Base-by-base conservation (phyloP, 2,113 vertebrate species). In the Caloenas nicobarica region DNA sequence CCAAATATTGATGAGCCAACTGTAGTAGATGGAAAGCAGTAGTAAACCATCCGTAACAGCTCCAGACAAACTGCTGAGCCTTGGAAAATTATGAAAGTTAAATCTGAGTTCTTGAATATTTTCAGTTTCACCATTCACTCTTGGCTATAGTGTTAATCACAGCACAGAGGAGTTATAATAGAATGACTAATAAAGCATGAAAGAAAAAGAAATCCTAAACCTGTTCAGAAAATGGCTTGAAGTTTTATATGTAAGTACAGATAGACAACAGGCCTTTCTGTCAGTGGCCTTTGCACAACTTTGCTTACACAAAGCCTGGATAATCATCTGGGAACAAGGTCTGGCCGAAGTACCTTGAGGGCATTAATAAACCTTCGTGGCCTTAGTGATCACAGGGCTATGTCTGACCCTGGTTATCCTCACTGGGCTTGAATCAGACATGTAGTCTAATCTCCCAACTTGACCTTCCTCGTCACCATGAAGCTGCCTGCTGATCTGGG, bases 81-180 rank as follows among this genome's bases (percentile, higher is more conserved):
- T 57, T 77, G 78, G 81, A 89, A 95, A 89, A 89, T 76, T 42
- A 77, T 54, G 19, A 80, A 92, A 95, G 73, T 85, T 88, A 89
- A 85, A 58, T 50, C 70, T 72, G 10, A 77, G 40, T 61, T 76
- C 72, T 80, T 86, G 10, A 91, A 23, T 81, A 72, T 80, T 87
- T 95, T 89, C 36, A 80, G 6, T 38, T 91, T 88, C 64, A 83
- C 5, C 8, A 66, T 13, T 81, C 36, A 69, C 48, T 53, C 6
- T 38, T 82, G 56, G 33, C 44, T 89, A 9, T 40, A 87, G 51
- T 16, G 78, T 25, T 50, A 82, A 56, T 53, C 17, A 31, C 6
- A 72, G 48, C 38, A 44, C 9, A 76, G 42, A 58, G 71, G 70
- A 65, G 11, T 53, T 89, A 23, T 24, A 87, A 69, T 36, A 60